A percentile compares a stretch with the other conserved stretches of the same genome.
Evolutionary conservation across 2,113 vertebrate species (phyloP).

Genomic region (Mus spicilegus): DNA sequence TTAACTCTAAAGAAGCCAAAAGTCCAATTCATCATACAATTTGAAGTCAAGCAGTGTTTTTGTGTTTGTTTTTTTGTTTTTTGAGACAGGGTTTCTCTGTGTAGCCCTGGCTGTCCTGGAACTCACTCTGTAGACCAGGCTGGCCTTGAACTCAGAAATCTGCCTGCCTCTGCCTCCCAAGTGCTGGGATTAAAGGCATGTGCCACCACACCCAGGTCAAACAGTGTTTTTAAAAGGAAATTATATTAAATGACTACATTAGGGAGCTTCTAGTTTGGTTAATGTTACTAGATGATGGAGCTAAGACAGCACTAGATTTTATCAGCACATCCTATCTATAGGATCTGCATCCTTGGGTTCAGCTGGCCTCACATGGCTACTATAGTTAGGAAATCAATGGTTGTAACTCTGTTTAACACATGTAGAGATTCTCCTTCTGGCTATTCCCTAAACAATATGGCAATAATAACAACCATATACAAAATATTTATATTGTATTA

Average conservation of each 20-base stretch:
- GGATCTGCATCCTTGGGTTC: neutral
- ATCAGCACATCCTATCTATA: neutral
- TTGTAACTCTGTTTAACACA: neutral
- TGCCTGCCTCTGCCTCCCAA: too few species aligned
- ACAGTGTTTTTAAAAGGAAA: neutral
- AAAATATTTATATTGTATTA: neutral
- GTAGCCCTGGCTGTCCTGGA: too few species aligned
- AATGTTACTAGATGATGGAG: neutral
- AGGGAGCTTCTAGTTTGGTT: neutral
- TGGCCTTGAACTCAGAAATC: too few species aligned
- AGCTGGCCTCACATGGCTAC: neutral
- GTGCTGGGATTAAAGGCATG: too few species aligned
- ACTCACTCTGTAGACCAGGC: too few species aligned
- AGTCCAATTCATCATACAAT: conserved; percentile 14
- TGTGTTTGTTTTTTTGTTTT: neutral
- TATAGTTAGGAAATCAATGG: neutral
- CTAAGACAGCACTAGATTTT: neutral
- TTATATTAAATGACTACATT: neutral
- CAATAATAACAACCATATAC: neutral
- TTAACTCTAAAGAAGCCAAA: conserved; percentile 18
- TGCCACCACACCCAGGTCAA: neutral
- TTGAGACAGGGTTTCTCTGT: too few species aligned
- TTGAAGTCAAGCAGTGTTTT: conserved; percentile 7
- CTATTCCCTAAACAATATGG: neutral
- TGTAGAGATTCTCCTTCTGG: neutral